These are phyloP conservation scores for Andrena haemorrhoa DNA, from an alignment of 2,888 invertebrate genomes.

Conservation along the genomic window DNA sequence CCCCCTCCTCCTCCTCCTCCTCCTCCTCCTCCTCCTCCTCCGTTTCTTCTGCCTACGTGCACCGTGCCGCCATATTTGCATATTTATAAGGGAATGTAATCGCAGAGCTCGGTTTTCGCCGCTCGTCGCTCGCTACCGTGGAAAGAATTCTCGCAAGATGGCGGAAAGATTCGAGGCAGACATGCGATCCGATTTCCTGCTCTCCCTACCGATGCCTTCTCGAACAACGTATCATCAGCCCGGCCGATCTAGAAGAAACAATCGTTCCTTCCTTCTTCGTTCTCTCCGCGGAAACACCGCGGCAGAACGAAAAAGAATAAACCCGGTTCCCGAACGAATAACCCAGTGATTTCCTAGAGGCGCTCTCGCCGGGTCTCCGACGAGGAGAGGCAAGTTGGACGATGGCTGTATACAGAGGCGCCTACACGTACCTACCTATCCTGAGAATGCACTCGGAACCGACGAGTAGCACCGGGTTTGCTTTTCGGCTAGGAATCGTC, in stretches of 20 bases:
- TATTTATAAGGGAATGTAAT: constrained; percentile 85
- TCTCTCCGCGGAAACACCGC: constrained; percentile 22
- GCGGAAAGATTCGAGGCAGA: constrained; percentile 84
- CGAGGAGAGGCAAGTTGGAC: too few species aligned
- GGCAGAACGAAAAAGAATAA: neutral
- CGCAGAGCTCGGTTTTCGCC: constrained; percentile 84
- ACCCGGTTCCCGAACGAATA: too few species aligned
- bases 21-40: constrained; percentile 57
- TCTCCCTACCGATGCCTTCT: constrained; percentile 48
- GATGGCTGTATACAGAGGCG: too few species aligned
- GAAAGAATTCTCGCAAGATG: constrained; percentile 83
- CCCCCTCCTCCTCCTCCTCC: constrained; percentile 45
- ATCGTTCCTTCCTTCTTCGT: constrained; percentile 63
- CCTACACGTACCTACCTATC: too few species aligned
- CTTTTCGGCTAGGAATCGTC: constrained; percentile 21
- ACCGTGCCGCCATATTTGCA: constrained; percentile 81
- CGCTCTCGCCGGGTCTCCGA: neutral
- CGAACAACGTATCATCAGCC: constrained; percentile 73
- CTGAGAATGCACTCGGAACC: too few species aligned
- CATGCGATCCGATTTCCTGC: constrained; percentile 84
- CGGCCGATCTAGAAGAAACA: constrained; percentile 76
- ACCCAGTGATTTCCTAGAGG: neutral
- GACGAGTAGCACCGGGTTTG: neutral
- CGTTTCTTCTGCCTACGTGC: constrained; percentile 70
- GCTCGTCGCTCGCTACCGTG: constrained; percentile 78